Percentiles rank a stretch among this genome's conserved stretches.
phyloP scores from a whole-genome alignment of 2,888 invertebrate genomes.

The Thyatira batis region DNA sequence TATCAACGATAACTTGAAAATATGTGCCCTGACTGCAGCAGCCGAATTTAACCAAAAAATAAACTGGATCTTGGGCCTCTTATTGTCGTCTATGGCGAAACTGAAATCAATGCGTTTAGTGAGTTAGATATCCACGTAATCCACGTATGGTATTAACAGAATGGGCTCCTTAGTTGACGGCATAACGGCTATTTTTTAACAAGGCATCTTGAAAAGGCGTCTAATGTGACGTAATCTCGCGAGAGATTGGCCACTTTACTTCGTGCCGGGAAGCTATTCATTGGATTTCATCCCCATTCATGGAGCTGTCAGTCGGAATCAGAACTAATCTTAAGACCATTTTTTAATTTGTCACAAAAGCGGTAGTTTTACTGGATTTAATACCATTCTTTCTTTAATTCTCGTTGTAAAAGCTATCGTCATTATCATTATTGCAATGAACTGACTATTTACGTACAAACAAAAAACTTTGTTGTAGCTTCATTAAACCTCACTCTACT shows the following conservation, averaged over 20 bases:
- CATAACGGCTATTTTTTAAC: constrained; percentile 4
- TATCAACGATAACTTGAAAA: neutral
- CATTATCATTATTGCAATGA: neutral
- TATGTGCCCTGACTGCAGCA: neutral
- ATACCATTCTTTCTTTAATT: constrained; percentile 2
- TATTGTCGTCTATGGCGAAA: neutral
- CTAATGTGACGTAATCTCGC: constrained; percentile 55
- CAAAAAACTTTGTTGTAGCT: no score
- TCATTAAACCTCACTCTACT: neutral
- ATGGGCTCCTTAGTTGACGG: constrained; percentile 18
- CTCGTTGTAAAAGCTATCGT: neutral
- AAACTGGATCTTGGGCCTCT: neutral
- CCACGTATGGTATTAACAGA: no score
- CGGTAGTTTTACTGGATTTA: constrained; percentile 20
- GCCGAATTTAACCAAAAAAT: neutral
- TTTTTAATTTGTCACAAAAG: constrained; percentile 42
- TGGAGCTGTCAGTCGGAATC: constrained; percentile 43
- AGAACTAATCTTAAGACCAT: constrained; percentile 46
- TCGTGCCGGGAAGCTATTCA: constrained; percentile 49
- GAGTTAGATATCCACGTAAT: neutral
- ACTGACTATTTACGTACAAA: neutral
- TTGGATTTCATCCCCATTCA: constrained; percentile 56
- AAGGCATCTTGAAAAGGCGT: constrained; percentile 32
- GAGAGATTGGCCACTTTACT: constrained; percentile 56
- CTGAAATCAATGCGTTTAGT: neutral